A percentile compares a stretch with the other conserved stretches of the same genome.
phyloP scores from a whole-genome alignment of 2,113 vertebrate species.

The Sarotherodon lohbergeri region DNA sequence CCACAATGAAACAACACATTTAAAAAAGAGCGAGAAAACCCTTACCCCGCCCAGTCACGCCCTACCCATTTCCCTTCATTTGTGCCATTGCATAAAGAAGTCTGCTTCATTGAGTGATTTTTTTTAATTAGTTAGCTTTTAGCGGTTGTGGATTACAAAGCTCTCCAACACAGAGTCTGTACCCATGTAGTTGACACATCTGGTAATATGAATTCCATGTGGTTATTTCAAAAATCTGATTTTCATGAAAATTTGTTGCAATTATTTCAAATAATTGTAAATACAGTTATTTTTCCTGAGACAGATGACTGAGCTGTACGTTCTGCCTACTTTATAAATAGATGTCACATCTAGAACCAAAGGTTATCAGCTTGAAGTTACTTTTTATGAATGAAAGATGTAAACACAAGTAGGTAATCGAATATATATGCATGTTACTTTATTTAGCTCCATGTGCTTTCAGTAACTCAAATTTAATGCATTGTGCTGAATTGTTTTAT shows the following conservation, averaged over 20 bases:
- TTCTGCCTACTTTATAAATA: neutral
- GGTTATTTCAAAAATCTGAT: neutral
- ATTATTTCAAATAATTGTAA: neutral
- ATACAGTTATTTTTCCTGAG: neutral
- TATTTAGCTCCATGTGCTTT: neutral
- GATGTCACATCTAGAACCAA: neutral
- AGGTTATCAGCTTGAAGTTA: neutral
- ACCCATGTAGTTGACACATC: neutral
- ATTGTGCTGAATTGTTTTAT: neutral
- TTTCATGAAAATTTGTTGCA: neutral
- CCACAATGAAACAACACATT: neutral
- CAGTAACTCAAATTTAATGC: neutral
- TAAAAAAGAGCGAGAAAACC: neutral
- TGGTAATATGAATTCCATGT: neutral
- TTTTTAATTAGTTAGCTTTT: neutral
- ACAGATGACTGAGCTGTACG: neutral
- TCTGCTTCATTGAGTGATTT: neutral
- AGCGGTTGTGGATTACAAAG: neutral
- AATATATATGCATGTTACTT: neutral
- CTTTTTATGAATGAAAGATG: neutral
- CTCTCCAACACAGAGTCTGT: neutral
- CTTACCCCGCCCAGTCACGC: rapidly evolving
- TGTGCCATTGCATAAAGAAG: neutral
- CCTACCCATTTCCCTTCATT: neutral
- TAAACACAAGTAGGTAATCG: neutral